A percentile compares a stretch with the other conserved stretches of the same genome.
phyloP scores from a whole-genome alignment of 1,140 invertebrate genomes.

The Zaprionus capensis region DNA sequence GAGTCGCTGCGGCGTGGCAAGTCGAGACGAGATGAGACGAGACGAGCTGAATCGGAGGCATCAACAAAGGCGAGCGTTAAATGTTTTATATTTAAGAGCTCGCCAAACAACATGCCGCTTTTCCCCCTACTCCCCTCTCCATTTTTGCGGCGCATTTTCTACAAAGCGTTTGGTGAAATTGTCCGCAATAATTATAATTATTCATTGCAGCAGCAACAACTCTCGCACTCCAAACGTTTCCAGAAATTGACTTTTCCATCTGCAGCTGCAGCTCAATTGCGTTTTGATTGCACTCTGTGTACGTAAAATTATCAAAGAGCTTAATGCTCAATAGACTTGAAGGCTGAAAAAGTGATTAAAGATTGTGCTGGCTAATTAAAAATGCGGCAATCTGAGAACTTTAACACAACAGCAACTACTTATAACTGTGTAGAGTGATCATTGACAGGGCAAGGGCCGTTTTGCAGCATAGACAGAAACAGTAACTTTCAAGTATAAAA shows the following conservation, averaged over 20 bases:
- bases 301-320: neutral
- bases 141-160: slow-evolving; percentile 30
- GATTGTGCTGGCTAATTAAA: neutral
- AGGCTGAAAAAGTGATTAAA: neutral
- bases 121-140: slow-evolving; percentile 11
- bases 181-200: slow-evolving; percentile 77
- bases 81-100: slow-evolving; percentile 82
- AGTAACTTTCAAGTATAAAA: too few relatives aligned
- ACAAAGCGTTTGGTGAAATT: slow-evolving; percentile 10
- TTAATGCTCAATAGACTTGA: neutral
- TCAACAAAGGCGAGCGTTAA: slow-evolving; percentile 74
- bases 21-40: slow-evolving; percentile 17
- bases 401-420: neutral
- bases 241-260: slow-evolving; percentile 57
- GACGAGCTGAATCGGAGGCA: slow-evolving; percentile 38
- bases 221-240: slow-evolving; percentile 42
- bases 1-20: slow-evolving; percentile 23
- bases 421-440: neutral
- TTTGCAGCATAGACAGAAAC: too few relatives aligned
- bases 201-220: slow-evolving; percentile 68
- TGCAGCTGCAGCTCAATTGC: slow-evolving; percentile 30
- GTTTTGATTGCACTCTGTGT: slow-evolving; percentile 45
- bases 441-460: too few relatives aligned
- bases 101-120: slow-evolving; percentile 46
- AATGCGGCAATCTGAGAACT: neutral